Evolutionary conservation across 2,888 invertebrate species (phyloP), one percentile per base, ranked within the genome.

Genomic region (Byasa hedistus): DNA sequence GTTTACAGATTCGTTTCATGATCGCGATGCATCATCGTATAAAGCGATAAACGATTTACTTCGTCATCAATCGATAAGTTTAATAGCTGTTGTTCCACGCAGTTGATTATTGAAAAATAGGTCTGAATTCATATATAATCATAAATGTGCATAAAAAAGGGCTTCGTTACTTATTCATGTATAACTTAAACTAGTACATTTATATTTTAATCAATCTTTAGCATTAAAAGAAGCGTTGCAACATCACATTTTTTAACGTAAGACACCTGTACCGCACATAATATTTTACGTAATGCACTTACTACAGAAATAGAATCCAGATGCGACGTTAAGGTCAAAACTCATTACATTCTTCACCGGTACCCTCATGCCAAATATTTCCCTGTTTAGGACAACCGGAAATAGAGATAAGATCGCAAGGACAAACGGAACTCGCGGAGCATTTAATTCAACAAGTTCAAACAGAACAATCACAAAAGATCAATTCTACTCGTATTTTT

Each of bases 1-100:
- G 15, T 62, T 63, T 66, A 63, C 58, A 51, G 55, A 66, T 66
- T 66, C 66, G 59, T 63, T 58, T 63, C 63, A 63, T 63, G 66
- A 63, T 56, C 59, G 62, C 62, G 55, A 59, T 66, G 63, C 63
- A 63, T 66, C 66, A 66, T 66, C 66, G 58, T 32, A 55, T 54
- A 62, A 23, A 51, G 56, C 67, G 55, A 59, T 63, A 60, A 67
- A 67, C 58, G 59, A 27, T 39, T 22, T 17, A 36, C 51, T 60
- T 64, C 60, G 36, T 64, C 60, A 60, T 51, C 36, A 24, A 58
- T 52, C 64, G 57, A 57, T 64, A 59, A 21, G 36, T 10, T 22
- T 51, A 15, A n/a, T 27, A 32, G 48, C 27, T 1, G 23, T 55
- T 21, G 39, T n/a, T 17, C 3, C 24, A 39, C 61, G 19, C 44